Conservation (phyloP, 2,113 vertebrate species). For the Chunga burmeisteri region DNA sequence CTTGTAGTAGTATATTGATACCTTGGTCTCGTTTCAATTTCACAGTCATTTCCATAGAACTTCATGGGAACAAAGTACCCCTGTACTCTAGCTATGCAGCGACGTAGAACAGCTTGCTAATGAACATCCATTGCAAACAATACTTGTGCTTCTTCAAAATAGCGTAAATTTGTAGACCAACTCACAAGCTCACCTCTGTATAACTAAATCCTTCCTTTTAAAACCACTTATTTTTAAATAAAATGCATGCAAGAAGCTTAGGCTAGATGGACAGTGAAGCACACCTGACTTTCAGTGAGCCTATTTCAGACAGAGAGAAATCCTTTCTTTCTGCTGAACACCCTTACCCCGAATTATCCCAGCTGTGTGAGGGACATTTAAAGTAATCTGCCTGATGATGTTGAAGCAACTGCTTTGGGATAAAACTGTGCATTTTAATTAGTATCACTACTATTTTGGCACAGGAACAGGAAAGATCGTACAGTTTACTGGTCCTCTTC, state of each 20-base stretch:
- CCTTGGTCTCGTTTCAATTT: background rate
- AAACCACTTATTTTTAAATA: background rate
- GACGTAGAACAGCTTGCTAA: background rate
- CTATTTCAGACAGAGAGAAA: background rate
- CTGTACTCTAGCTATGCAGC: background rate
- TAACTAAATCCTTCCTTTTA: background rate
- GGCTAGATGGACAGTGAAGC: background rate
- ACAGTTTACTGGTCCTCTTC: background rate
- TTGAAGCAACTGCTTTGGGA: background rate
- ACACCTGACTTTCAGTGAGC: background rate
- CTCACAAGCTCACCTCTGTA: no score
- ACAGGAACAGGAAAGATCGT: background rate
- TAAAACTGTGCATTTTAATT: background rate
- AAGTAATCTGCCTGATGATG: background rate
- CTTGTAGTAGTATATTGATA: background rate
- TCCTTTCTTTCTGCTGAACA: background rate
- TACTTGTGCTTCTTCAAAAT: background rate
- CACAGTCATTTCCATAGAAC: background rate
- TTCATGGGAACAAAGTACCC: background rate
- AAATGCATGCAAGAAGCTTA: background rate
- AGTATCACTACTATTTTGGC: background rate
- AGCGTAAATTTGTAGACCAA: background rate
- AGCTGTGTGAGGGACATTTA: rapidly evolving
- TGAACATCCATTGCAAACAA: background rate
- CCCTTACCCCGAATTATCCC: background rate